Evolutionary conservation across 2,888 invertebrate genomes (phyloP).

Genomic region (Sinohyriopsis cumingii): DNA sequence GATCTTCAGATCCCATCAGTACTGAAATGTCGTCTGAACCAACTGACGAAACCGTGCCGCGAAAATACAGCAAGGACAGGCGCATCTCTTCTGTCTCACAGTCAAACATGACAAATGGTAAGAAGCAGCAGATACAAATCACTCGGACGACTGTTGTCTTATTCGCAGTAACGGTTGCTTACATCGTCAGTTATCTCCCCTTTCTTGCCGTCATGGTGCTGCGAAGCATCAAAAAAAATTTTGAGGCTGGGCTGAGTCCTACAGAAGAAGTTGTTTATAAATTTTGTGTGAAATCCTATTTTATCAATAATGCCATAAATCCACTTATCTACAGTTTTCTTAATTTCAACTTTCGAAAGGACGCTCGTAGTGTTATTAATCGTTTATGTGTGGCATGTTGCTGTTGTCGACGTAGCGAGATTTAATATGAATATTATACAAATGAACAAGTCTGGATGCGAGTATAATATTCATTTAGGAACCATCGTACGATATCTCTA

Average conservation of each 20-base stretch:
- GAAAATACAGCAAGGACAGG: slow-evolving; percentile 30
- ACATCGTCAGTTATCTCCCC: slow-evolving; percentile 62
- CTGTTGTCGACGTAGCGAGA: slow-evolving; percentile 30
- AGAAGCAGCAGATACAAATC: slow-evolving; percentile 48
- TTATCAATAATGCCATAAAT: slow-evolving; percentile 66
- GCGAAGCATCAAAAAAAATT: slow-evolving; percentile 55
- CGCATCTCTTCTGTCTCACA: slow-evolving; percentile 34
- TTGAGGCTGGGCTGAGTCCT: slow-evolving; percentile 52
- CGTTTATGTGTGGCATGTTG: slow-evolving; percentile 39
- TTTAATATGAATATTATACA: neutral
- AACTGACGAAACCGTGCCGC: slow-evolving; percentile 23
- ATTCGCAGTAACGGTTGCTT: slow-evolving; percentile 62
- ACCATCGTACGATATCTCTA: no score
- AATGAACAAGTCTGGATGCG: no score
- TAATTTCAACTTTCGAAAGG: slow-evolving; percentile 60
- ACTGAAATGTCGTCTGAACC: slow-evolving; percentile 59
- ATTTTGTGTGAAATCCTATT: slow-evolving; percentile 64
- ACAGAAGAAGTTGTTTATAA: slow-evolving; percentile 59
- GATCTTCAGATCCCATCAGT: slow-evolving; percentile 51
- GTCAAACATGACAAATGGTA: slow-evolving; percentile 26
- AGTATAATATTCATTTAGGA: no score
- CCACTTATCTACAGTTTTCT: slow-evolving; percentile 65
- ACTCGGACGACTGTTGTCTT: slow-evolving; percentile 61
- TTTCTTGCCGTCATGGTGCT: slow-evolving; percentile 62
- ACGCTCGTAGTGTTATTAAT: slow-evolving; percentile 47